Base-by-base conservation (phyloP, 2,113 vertebrate species). In the Potamarius usumacintae region DNA sequence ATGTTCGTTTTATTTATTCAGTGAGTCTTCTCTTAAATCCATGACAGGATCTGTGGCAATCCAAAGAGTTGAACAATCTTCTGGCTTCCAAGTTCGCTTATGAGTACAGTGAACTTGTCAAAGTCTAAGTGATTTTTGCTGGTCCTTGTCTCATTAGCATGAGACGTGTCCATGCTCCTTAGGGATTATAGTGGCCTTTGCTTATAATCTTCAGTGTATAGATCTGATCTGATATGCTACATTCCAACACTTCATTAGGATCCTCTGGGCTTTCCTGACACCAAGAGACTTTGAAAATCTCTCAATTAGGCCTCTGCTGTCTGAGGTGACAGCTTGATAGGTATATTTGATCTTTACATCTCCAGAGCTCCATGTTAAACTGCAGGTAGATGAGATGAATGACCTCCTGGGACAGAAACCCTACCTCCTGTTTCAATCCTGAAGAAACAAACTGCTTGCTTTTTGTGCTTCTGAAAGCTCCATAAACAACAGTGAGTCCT, bases 321-420 rank as follows among this genome's bases (percentile, higher is more conserved):
- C 53, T 34, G 30, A 60, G 69, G 53, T 11, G 7, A 76, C 71
- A 60, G 81, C 58, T 53, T 77, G 81, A 77, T 83, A 48, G 50
- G 27, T 57, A 63, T 17, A 48, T 42, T 42, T 87, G 69, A 87
- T 83, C 11, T 1, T 55, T 52, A 50, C 18, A 50, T 67, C 57
- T 20, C 57, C 25, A 25, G 42, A 63, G 57, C 80, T 63, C 25
- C 27, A 2, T 18, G n/a, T 22, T 52, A 22, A 69, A 83, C 65
- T 76, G 53, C 83, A 58, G 34, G 84, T 55, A 55, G 50, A 83
- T 52, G 18, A 69, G 17, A 69, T 9, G 14, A 57, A 17, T 82
- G n/a, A 60, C 63, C 27, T 87, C 69, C 48, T 76, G 67, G n/a
- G 71, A 87, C n/a, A 55, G 69, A 34, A 77, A n/a, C 81, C 69